Conservation (phyloP, 2,113 vertebrate species). For the Nyctibius bracteatus region DNA sequence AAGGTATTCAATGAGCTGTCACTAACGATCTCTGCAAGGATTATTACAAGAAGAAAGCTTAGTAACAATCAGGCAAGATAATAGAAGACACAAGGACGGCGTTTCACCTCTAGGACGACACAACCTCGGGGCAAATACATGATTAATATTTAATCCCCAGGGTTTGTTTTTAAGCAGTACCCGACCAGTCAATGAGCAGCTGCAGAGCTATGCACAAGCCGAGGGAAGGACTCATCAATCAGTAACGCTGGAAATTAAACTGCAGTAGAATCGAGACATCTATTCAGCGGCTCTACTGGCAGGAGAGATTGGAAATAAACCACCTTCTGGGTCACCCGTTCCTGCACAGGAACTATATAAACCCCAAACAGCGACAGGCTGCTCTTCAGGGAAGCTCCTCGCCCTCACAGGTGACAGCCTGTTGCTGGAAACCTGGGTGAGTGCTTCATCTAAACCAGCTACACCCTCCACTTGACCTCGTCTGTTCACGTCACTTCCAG, state of each 20-base stretch:
- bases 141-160: background rate
- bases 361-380: background rate
- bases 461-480: no score
- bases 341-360: background rate
- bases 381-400: background rate
- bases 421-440: background rate
- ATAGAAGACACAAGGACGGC: background rate
- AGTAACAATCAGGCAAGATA: background rate
- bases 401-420: background rate
- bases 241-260: background rate
- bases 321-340: background rate
- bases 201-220: background rate
- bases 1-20: background rate
- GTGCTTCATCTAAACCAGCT: fast-evolving
- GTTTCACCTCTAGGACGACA: background rate
- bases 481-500: fast-evolving
- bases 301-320: background rate
- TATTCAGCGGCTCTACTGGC: background rate
- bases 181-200: background rate
- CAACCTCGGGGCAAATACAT: background rate
- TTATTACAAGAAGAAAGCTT: background rate
- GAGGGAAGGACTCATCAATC: background rate
- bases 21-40: background rate
- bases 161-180: background rate
- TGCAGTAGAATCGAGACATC: background rate